Percentiles rank a stretch among this genome's conserved stretches.
Evolutionary conservation across 2,113 vertebrate genomes (phyloP).

Genomic region (Centropristis striata): DNA sequence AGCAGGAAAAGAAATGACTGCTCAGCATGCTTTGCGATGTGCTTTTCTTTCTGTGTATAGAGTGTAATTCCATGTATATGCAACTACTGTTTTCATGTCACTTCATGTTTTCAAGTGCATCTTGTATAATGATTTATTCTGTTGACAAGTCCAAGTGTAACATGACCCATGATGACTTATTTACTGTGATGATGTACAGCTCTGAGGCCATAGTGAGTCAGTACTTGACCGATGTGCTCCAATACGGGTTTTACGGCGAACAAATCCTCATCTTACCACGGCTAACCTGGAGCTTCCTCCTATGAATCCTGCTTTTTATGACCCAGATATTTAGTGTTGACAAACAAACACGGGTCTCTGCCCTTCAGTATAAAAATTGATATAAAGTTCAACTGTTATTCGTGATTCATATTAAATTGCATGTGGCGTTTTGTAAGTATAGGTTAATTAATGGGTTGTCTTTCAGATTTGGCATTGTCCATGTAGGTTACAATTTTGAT

Average conservation of each 20-base stretch:
- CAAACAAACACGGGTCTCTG: constrained; percentile 37
- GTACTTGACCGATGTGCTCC: constrained; percentile 33
- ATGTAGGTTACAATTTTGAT: too few species aligned
- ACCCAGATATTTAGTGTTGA: constrained; percentile 28
- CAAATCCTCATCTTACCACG: constrained; percentile 34
- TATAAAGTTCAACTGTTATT: too few species aligned
- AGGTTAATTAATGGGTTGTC: too few species aligned
- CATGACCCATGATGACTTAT: constrained; percentile 5
- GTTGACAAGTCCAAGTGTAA: neutral
- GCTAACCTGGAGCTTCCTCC: constrained; percentile 31
- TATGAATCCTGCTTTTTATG: constrained; percentile 55
- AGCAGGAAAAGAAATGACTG: neutral
- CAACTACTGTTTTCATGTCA: neutral
- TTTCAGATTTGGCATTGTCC: too few species aligned
- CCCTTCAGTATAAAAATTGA: too few species aligned
- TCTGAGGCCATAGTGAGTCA: constrained; percentile 22
- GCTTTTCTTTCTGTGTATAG: neutral
- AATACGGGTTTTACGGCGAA: constrained; percentile 6
- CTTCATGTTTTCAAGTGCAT: neutral
- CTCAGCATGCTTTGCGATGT: constrained; percentile 20
- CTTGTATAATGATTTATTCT: neutral
- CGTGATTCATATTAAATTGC: too few species aligned
- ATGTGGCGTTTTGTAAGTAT: too few species aligned
- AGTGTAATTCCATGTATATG: constrained; percentile 1
- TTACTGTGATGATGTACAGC: constrained; percentile 35